phyloP scores from a whole-genome alignment of 2,797 vertebrate genomes.

The Hybognathus amarus region DNA sequence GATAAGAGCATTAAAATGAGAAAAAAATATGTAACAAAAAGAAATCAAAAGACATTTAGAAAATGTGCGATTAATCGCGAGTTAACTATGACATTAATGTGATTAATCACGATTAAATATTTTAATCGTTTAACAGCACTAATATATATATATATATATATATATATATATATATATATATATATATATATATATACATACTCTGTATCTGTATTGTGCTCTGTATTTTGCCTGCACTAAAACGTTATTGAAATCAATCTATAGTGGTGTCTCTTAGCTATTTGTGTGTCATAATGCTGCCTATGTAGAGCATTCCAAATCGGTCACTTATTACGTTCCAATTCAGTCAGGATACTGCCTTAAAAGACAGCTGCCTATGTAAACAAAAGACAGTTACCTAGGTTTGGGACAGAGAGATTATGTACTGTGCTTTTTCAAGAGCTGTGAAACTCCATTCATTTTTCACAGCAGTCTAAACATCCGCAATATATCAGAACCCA shows the following conservation, averaged over 20 bases:
- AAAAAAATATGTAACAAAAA: too few species aligned
- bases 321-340: conserved; percentile 15
- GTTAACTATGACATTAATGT: too few species aligned
- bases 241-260: not conserved
- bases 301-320: not conserved
- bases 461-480: conserved; percentile 1
- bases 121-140: too few species aligned
- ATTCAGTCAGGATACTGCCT: not conserved
- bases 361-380: not conserved
- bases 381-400: not conserved
- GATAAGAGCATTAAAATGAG: too few species aligned
- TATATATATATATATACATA: too few species aligned
- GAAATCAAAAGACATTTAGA: too few species aligned
- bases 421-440: conserved; percentile 10
- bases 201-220: not conserved
- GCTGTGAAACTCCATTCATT: conserved; percentile 10
- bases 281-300: not conserved
- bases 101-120: too few species aligned
- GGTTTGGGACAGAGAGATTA: conserved; percentile 1
- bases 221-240: not conserved
- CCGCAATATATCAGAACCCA: conserved; percentile 1
- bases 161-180: too few species aligned
- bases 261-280: not conserved
- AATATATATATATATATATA: too few species aligned
- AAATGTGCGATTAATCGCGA: too few species aligned